These are phyloP conservation scores for Stenodema calcarata DNA, from an alignment of 2,888 invertebrate genomes.

Conservation along the genomic window DNA sequence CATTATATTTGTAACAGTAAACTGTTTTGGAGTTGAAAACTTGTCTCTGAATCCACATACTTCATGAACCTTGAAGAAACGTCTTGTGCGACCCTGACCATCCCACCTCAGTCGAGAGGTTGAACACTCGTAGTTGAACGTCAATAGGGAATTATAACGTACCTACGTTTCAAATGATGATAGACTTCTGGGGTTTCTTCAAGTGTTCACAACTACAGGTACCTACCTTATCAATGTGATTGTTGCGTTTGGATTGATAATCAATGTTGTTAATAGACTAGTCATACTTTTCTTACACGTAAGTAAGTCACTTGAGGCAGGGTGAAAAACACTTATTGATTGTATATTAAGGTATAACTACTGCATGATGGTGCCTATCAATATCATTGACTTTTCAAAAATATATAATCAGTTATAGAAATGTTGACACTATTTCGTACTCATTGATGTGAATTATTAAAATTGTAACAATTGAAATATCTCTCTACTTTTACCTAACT, in stretches of 20 bases:
- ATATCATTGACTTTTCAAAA: neutral
- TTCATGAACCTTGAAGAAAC: neutral
- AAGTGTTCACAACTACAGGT: neutral
- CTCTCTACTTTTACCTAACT: too few species aligned
- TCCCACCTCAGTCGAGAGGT: neutral
- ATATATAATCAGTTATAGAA: neutral
- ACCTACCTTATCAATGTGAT: neutral
- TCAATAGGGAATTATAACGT: neutral
- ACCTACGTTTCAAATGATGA: neutral
- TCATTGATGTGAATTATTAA: constrained; percentile 8
- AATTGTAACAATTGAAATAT: neutral
- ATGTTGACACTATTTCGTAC: constrained; percentile 3
- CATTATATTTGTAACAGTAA: neutral
- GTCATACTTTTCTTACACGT: neutral
- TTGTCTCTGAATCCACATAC: neutral
- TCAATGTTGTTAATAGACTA: constrained; percentile 22
- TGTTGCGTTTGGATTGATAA: neutral
- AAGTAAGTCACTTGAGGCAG: neutral
- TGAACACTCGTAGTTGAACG: neutral
- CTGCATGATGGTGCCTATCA: neutral
- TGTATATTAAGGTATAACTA: neutral
- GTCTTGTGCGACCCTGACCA: neutral
- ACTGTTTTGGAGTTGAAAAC: neutral
- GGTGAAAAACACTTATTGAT: constrained; percentile 1
- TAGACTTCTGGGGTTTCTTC: neutral